These are phyloP conservation scores for Triplophysa rosa DNA, from an alignment of 2,113 vertebrate genomes.

Conservation along the genomic window DNA sequence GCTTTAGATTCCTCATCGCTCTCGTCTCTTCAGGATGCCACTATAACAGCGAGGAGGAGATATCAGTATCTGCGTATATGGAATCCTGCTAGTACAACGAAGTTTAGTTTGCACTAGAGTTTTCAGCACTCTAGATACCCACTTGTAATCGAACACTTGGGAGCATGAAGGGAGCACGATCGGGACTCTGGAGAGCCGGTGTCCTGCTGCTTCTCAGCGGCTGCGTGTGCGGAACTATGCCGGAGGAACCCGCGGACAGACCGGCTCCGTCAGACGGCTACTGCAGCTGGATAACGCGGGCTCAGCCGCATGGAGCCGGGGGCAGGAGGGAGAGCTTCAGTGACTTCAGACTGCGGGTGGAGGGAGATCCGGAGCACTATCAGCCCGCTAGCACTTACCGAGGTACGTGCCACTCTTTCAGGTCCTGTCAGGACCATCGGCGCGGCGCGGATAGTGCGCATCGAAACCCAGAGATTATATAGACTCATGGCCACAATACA, in stretches of 20 bases:
- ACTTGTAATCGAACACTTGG: not conserved
- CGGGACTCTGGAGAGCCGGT: conserved; percentile 34
- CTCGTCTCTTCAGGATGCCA: conserved; percentile 63
- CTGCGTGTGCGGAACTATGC: conserved; percentile 74
- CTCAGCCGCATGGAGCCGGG: conserved; percentile 88
- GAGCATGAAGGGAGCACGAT: conserved; percentile 10
- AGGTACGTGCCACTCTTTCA: conserved; percentile 74
- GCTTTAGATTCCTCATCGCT: conserved; percentile 55
- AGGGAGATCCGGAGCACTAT: conserved; percentile 93
- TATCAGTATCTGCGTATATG: conserved; percentile 51
- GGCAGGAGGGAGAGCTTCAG: conserved; percentile 86
- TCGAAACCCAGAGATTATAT: not conserved
- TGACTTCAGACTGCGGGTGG: conserved; percentile 94
- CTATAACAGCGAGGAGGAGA: conserved; percentile 58
- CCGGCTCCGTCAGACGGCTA: conserved; percentile 88
- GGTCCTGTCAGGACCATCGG: conserved; percentile 37
- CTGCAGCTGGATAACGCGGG: conserved; percentile 90
- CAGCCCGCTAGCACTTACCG: conserved; percentile 95
- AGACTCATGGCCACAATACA: not conserved
- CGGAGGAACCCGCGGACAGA: conserved; percentile 89
- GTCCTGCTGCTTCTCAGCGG: conserved; percentile 72
- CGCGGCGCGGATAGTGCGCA: not conserved
- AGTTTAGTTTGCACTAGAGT: conserved; percentile 59
- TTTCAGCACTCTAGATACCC: conserved; percentile 31
- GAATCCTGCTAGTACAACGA: conserved; percentile 43